Base-by-base conservation (phyloP, 2,888 invertebrate genomes). In the Phortica magna region DNA sequence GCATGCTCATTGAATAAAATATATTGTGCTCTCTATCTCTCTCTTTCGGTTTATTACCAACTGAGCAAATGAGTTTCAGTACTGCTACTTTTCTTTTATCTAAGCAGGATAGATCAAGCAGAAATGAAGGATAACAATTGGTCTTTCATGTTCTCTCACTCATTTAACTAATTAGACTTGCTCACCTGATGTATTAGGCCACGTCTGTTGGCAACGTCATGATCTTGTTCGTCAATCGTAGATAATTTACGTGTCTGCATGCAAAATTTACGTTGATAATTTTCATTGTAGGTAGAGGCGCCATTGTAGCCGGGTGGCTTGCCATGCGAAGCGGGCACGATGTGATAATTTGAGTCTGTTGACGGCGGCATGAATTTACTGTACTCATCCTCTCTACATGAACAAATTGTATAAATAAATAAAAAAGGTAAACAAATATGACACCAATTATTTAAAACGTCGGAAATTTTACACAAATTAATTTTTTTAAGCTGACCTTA, bases 321-420 rank as follows among this genome's bases (percentile, higher is more conserved):
- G 75, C 4, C 78, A 61, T 71, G 12, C 48, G 68, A 74, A 0
- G 84, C 80, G 9, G 90, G 83, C 42, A 90, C 87, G 76, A 91
- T 85, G 76, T 89, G 84, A 76, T 90, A 91, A 53, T 85, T 79
- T 1, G 61, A 22, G 19, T 61, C 19, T 5, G 19, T 22, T 7
- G 82, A 78, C 73, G 87, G 79, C 48, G 88, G 84, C 76, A 88
- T 84, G 76, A 90, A 88, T 79, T 89, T 90, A 48, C 83, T 84
- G 72, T 91, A 88, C 65, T 91, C 91, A 64, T 91, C 91, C 64
- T 87, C 86, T 76, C 91, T 91, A 81, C 31, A 81, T 82, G 83
- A 84, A 80, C 79, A 72, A 77, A 81, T 73, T 73, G 71, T 76
- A 77, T 71, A 73, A 31, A 72, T 77, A 65, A 73, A 42, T 70